Base-by-base conservation (phyloP, 1,140 invertebrate genomes). In the Euborellia annulipes region DNA sequence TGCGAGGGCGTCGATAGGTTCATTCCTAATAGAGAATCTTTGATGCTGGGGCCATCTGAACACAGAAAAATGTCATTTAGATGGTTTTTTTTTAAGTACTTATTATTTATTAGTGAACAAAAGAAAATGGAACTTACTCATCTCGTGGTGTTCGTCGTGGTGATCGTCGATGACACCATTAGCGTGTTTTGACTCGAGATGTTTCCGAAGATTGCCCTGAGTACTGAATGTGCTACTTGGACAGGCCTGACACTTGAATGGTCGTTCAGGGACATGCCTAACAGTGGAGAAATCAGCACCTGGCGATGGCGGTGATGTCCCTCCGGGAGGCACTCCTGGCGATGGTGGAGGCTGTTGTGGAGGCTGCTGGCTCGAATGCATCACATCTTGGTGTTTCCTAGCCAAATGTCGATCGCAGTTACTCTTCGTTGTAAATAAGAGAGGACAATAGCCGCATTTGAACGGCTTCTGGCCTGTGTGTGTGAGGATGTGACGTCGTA, bases 391-490 rank as follows among this genome's bases (percentile, higher is more conserved):
- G 58, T 96, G 91, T 59, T 94, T 94, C 13, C 90, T 68, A 17
- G 91, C 63, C 42, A 96, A 61, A 60, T 97, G 93, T 13, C 92
- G 78, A 54, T 96, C 93, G 60, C 93, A 90, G 61, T 97, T 97
- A 2, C 88, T 93, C 57, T 96, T 96, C 0, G 92, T 97, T 3
- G 92, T 96, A 62, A 97, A 97, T 0, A 89, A 73, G 1, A 95
- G 69, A 0, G 83, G 80, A 59, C 93, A 97, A 51, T 88, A 79
- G 1, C 81, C 78, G 62, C 93, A 96, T 58, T 92, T 88, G 66
- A 83, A 96, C 0, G 93, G 93, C 57, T 96, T 96, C 59, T 95
- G 89, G 3, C 92, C 92, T 3, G 88, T 94, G 56, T 94, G 89
- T 0, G 89, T 94, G 0, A 92, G 71, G 19, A 95, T 84, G 61